Base-by-base conservation (phyloP, 2,113 vertebrate genomes). In the Arvicanthis niloticus region DNA sequence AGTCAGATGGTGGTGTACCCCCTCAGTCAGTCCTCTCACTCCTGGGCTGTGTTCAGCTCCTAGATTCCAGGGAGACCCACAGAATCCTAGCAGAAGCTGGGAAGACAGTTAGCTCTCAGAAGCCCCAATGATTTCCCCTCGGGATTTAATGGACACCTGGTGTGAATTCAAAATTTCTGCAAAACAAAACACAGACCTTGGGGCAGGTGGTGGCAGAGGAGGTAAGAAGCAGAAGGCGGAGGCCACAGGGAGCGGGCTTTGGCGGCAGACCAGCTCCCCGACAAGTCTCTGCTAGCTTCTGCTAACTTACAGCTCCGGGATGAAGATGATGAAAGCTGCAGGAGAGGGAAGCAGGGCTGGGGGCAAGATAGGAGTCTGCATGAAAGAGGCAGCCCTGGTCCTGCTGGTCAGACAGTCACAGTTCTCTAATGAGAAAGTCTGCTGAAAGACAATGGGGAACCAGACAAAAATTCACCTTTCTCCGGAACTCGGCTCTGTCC, bases 161-260 rank as follows among this genome's bases (percentile, higher is more conserved):
- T 51, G 0, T 0, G 67, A 82, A 67, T 70, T 56, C n/a, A 88
- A 26, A 22, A 72, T 75, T 58, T 37, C 97, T 40, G 0, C 21
- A 88, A 82, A 89, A 72, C 70, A 82, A 85, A 87, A 58, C 34
- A n/a, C 45, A 51, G 42, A 68, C 34, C 80, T 53, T 16, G 12
- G 42, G 58, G 58, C 24, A 7, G 2, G 10, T 15, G 42, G 62
- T 48, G 60, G 51, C 68, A 5, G 31, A 67, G 60, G 17, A 48
- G 86, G 93, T n/a, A n/a, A n/a, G 87, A 72, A 37, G 87, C 3
- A 42, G 68, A 56, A 67, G 91, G 91, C 19, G 16, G 0, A 48
- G 31, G 67, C 67, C 37, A 22, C 48, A 31, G 29, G 89, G 70
- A 26, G 93, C 51, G 34, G 2, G 29, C 58, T 85, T 53, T 72